A percentile compares a stretch with the other conserved stretches of the same genome.
phyloP scores from a whole-genome alignment of 1,140 invertebrate genomes.

The Dysdera silvatica region DNA sequence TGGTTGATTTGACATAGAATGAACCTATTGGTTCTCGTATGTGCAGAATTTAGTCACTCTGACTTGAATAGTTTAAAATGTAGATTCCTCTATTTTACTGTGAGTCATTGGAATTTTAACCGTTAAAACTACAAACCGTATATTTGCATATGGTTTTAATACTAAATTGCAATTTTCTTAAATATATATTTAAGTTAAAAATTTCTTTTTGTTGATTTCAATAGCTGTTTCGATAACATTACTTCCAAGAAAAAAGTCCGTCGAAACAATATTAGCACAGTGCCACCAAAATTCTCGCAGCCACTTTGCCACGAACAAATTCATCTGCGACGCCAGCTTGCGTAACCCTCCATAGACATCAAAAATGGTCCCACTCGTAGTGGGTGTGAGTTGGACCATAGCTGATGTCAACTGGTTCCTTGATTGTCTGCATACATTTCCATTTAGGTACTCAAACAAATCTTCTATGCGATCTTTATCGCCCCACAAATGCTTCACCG shows the following conservation, averaged over 20 bases:
- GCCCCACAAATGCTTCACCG: slow-evolving; percentile 54
- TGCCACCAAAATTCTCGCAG: slow-evolving; percentile 55
- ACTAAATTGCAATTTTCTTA: no score
- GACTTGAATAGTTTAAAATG: no score
- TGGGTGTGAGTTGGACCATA: slow-evolving; percentile 64
- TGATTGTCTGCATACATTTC: slow-evolving; percentile 10
- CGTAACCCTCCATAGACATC: slow-evolving; percentile 49
- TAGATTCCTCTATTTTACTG: no score
- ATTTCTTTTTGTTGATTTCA: slow-evolving; percentile 45
- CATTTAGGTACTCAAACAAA: slow-evolving; percentile 46
- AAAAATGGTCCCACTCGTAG: slow-evolving; percentile 56
- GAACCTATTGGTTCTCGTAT: no score
- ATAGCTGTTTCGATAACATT: slow-evolving; percentile 63
- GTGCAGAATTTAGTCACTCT: no score
- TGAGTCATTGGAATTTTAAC: no score
- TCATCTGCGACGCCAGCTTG: slow-evolving; percentile 59
- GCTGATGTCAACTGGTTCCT: slow-evolving; percentile 12
- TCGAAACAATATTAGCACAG: slow-evolving; percentile 62
- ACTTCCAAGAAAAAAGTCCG: slow-evolving; percentile 64
- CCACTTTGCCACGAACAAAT: slow-evolving; percentile 58
- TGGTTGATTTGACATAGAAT: no score
- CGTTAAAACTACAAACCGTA: no score
- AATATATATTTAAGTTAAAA: no score
- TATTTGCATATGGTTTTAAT: no score
- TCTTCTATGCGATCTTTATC: slow-evolving; percentile 48